These are phyloP conservation scores for Tylochromis polylepis DNA, from an alignment of 2,113 vertebrate species.

Conservation along the genomic window DNA sequence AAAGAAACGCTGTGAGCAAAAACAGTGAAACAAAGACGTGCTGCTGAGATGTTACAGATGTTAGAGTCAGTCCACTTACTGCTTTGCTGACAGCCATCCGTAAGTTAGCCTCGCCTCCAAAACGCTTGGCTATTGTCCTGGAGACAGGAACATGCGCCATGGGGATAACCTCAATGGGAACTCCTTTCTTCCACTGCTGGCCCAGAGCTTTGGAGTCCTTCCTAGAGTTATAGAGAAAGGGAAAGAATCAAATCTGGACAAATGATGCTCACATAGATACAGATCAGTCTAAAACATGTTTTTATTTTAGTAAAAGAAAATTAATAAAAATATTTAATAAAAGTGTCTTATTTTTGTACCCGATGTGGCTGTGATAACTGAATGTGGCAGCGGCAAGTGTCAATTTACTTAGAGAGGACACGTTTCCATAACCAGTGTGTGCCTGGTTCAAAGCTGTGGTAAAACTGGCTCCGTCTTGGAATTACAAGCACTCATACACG, in stretches of 20 bases:
- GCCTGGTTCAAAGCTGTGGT: background rate
- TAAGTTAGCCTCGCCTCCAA: conserved; percentile 82
- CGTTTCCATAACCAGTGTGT: background rate
- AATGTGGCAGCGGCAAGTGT: background rate
- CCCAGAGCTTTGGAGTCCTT: conserved; percentile 88
- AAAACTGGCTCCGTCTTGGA: background rate
- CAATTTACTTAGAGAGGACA: background rate
- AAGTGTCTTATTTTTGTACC: background rate
- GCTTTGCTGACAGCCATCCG: conserved; percentile 95
- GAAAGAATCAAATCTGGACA: background rate
- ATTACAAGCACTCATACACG: accelerated
- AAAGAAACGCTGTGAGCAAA: background rate
- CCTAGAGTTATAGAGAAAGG: conserved; percentile 54
- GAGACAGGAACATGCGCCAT: conserved; percentile 91
- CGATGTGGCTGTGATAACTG: background rate
- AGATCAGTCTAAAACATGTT: background rate
- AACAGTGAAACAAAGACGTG: background rate
- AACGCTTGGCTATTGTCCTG: conserved; percentile 77
- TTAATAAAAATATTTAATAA: background rate
- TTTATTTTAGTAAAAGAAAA: background rate
- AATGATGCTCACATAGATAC: background rate
- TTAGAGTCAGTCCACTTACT: conserved; percentile 67
- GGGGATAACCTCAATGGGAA: conserved; percentile 94
- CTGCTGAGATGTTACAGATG: background rate
- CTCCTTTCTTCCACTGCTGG: conserved; percentile 93